A percentile compares a stretch with the other conserved stretches of the same genome.
These are phyloP conservation scores for Prionace glauca DNA, from an alignment of 2,797 vertebrate species.

Conservation along the genomic window DNA sequence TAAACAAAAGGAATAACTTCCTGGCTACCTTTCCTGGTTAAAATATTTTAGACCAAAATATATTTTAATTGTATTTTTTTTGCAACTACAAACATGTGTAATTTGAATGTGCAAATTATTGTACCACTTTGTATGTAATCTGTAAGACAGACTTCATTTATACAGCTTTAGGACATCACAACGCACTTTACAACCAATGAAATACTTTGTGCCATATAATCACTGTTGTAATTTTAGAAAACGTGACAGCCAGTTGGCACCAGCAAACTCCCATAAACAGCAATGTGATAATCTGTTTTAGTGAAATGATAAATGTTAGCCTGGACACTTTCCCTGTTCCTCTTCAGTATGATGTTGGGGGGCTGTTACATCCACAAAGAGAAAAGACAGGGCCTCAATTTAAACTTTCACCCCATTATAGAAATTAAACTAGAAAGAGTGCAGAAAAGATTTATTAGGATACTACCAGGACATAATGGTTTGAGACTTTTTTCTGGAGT, in stretches of 20 bases:
- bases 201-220: not conserved
- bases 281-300: not conserved
- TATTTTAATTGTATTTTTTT: slow-evolving; percentile 34
- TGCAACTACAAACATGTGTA: not conserved
- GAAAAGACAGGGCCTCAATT: not conserved
- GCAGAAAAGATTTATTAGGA: too few species aligned
- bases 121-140: not conserved
- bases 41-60: not conserved
- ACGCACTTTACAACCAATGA: not conserved
- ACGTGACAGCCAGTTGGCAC: not conserved
- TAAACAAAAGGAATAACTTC: not conserved
- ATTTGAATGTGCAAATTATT: slow-evolving; percentile 18
- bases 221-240: not conserved
- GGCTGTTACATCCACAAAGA: not conserved
- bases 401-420: not conserved
- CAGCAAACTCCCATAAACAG: not conserved
- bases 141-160: not conserved
- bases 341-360: not conserved
- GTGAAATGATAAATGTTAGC: not conserved
- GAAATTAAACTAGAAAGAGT: too few species aligned
- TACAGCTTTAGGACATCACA: not conserved
- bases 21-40: not conserved
- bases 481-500: too few species aligned
- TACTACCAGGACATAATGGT: too few species aligned
- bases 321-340: not conserved